Evolutionary conservation across 37 sponge, comb jelly and placozoan species (phyloP).

Genomic region (Oopsacas minuta): DNA sequence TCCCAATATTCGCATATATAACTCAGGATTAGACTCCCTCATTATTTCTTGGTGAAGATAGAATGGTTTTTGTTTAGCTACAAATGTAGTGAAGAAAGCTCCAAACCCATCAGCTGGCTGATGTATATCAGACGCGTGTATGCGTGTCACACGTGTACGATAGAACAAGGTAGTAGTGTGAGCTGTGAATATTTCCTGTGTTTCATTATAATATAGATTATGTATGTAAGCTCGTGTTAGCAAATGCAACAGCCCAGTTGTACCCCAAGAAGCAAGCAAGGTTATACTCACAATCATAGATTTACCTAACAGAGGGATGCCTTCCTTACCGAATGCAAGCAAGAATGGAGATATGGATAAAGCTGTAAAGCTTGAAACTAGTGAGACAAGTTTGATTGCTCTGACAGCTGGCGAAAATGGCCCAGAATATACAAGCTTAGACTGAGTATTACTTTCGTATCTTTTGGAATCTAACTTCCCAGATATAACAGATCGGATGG

Average conservation of each 20-base stretch:
- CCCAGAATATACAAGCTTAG: background rate
- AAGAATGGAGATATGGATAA: background rate
- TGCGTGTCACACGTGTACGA: background rate
- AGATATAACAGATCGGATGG: background rate
- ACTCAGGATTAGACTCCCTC: background rate
- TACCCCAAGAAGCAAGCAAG: background rate
- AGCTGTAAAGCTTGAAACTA: background rate
- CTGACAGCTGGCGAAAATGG: background rate
- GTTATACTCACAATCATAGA: background rate
- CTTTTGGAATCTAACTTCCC: background rate
- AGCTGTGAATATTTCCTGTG: background rate
- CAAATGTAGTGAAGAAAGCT: background rate
- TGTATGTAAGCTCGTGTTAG: conserved; percentile 7
- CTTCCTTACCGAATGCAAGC: background rate
- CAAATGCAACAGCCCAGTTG: conserved; percentile 6
- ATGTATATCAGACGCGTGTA: background rate
- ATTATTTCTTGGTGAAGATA: background rate
- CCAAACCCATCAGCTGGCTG: background rate
- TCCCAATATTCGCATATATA: background rate
- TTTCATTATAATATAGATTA: background rate
- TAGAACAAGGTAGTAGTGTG: background rate
- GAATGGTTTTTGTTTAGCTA: background rate
- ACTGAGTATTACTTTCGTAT: background rate
- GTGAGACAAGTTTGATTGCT: background rate
- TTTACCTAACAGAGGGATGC: background rate